These are phyloP conservation scores for Idaea aversata DNA, from an alignment of 2,888 invertebrate species.

Conservation along the genomic window DNA sequence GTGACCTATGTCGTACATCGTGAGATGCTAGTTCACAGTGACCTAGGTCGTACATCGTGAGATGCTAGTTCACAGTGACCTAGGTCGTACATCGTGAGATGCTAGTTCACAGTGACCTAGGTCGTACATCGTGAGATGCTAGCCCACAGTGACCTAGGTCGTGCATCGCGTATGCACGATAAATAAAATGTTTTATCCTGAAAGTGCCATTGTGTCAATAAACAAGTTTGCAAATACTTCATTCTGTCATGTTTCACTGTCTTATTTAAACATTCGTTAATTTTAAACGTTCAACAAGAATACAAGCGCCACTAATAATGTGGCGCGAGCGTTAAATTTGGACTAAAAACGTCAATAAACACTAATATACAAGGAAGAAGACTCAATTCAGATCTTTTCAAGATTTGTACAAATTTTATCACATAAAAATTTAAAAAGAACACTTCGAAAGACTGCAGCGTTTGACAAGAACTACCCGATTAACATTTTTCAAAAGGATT, in stretches of 20 bases:
- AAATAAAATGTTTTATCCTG: too few relatives aligned
- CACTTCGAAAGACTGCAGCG: slow-evolving; percentile 48
- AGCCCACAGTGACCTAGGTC: too few relatives aligned
- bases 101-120: too few relatives aligned
- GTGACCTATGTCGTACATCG: too few relatives aligned
- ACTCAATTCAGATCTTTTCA: slow-evolving; percentile 66
- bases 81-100: too few relatives aligned
- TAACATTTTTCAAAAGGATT: slow-evolving; percentile 27
- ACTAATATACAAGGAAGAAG: slow-evolving; percentile 62
- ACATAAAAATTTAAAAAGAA: slow-evolving; percentile 68
- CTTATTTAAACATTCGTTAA: neutral
- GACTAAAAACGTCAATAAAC: slow-evolving; percentile 63
- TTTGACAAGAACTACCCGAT: neutral
- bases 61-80: too few relatives aligned
- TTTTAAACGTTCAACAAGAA: slow-evolving; percentile 20
- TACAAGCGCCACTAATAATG: slow-evolving; percentile 34
- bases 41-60: too few relatives aligned
- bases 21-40: too few relatives aligned
- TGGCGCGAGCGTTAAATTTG: slow-evolving; percentile 37
- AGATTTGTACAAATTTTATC: slow-evolving; percentile 73
- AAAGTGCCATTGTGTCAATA: too few relatives aligned
- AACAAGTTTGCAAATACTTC: too few relatives aligned
- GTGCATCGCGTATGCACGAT: too few relatives aligned
- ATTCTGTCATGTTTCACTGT: neutral
- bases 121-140: too few relatives aligned